Percentiles rank a stretch among this genome's conserved stretches.
phyloP scores from a whole-genome alignment of 2,888 invertebrate species.

The Dynastes grantii region DNA sequence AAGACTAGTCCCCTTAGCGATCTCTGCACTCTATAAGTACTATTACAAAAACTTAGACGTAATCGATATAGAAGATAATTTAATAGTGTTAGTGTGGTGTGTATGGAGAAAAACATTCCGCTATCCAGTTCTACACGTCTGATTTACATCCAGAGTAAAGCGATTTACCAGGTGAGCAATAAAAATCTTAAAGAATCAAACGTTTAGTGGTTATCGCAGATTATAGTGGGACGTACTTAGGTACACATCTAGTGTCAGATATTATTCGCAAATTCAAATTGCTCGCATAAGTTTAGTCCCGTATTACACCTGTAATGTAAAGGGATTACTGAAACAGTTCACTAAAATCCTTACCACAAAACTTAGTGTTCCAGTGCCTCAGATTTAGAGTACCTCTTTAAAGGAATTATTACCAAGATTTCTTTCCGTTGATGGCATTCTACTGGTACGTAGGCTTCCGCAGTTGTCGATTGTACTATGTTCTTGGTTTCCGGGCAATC shows the following conservation, averaged over 20 bases:
- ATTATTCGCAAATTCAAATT: not conserved
- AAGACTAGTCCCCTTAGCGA: not conserved
- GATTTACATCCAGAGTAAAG: not conserved
- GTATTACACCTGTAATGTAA: not conserved
- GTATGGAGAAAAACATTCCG: constrained; percentile 18
- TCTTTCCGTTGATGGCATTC: too few relatives aligned
- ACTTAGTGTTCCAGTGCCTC: too few relatives aligned
- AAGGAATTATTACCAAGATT: too few relatives aligned
- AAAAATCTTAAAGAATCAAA: not conserved
- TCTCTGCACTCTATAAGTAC: not conserved
- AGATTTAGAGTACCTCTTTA: too few relatives aligned
- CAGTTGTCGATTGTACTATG: too few relatives aligned
- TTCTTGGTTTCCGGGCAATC: too few relatives aligned
- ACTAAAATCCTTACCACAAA: too few relatives aligned
- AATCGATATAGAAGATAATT: constrained; percentile 14
- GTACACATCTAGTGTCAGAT: not conserved
- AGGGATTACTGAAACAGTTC: not conserved
- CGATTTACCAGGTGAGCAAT: constrained; percentile 10
- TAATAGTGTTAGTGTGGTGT: constrained; percentile 38
- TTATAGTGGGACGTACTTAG: not conserved
- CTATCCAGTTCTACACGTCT: not conserved
- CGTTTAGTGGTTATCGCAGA: not conserved
- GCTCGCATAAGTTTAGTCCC: not conserved
- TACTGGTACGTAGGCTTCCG: too few relatives aligned
- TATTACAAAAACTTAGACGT: not conserved